These are phyloP conservation scores for Borostomias antarcticus DNA, from an alignment of 2,797 vertebrate species.

Conservation along the genomic window DNA sequence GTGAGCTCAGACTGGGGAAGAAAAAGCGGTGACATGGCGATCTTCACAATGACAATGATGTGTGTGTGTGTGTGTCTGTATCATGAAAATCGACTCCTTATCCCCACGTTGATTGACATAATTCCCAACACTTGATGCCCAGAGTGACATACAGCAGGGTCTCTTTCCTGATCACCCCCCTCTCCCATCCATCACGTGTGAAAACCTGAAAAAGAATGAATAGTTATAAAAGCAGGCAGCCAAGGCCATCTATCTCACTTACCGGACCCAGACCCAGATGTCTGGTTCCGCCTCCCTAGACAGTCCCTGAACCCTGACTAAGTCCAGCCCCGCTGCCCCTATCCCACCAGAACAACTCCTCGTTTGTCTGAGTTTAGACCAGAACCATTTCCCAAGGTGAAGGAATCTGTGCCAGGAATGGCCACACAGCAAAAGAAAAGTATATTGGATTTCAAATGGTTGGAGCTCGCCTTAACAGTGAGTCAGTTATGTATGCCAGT, in stretches of 20 bases:
- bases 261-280: not conserved
- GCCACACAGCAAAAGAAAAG: not conserved
- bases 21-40: not conserved
- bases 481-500: not conserved
- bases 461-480: not conserved
- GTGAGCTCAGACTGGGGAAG: constrained; percentile 65
- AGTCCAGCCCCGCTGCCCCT: not conserved
- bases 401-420: not conserved
- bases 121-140: not conserved
- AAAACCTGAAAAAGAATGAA: constrained; percentile 8
- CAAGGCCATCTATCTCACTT: constrained; percentile 25
- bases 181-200: not conserved
- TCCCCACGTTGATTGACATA: not conserved
- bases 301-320: constrained; percentile 4
- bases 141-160: not conserved
- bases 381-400: constrained; percentile 1
- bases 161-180: constrained; percentile 9
- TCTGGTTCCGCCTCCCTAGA: not conserved
- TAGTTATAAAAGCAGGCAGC: not conserved
- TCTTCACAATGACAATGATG: not conserved
- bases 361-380: constrained; percentile 6
- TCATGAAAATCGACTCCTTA: too few relatives aligned
- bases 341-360: not conserved
- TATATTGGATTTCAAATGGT: not conserved
- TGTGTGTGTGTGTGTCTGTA: too few relatives aligned